phyloP scores from a whole-genome alignment of 2,888 invertebrate genomes.

The Lasius platythorax region DNA sequence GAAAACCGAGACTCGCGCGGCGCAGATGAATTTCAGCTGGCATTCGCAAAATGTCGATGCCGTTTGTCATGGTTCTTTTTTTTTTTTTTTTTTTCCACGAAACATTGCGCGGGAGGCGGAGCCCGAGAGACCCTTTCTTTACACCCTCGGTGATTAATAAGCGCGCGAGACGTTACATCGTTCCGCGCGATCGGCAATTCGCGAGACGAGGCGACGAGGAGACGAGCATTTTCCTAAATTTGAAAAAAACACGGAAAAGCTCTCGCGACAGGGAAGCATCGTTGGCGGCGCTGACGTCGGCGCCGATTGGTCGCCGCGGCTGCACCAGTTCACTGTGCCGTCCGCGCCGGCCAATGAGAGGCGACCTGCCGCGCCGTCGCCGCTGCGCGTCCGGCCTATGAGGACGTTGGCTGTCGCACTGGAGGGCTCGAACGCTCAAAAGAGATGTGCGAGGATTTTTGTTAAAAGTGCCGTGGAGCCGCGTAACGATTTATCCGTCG shows the following conservation, averaged over 20 bases:
- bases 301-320: constrained; percentile 61
- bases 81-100: not conserved
- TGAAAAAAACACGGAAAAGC: constrained; percentile 57
- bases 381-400: constrained; percentile 66
- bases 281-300: not conserved
- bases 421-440: constrained; percentile 79
- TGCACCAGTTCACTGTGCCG: constrained; percentile 37
- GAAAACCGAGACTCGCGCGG: not conserved
- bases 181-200: not conserved
- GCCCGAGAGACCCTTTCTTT: not conserved
- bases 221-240: not conserved
- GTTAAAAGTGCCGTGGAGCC: constrained; percentile 49
- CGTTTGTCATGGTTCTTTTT: not conserved
- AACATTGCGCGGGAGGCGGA: not conserved
- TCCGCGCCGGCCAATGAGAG: constrained; percentile 59
- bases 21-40: not conserved
- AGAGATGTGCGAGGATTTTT: constrained; percentile 67
- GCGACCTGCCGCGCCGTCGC: constrained; percentile 69
- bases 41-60: not conserved
- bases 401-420: constrained; percentile 68
- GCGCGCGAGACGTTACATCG: not conserved
- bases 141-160: not conserved
- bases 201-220: not conserved
- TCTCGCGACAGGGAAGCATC: constrained; percentile 29
- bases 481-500: not conserved